These are phyloP conservation scores for Umimayanthus chanpuru DNA, from an alignment of 92 coral and sea anemone genomes.

Conservation along the genomic window DNA sequence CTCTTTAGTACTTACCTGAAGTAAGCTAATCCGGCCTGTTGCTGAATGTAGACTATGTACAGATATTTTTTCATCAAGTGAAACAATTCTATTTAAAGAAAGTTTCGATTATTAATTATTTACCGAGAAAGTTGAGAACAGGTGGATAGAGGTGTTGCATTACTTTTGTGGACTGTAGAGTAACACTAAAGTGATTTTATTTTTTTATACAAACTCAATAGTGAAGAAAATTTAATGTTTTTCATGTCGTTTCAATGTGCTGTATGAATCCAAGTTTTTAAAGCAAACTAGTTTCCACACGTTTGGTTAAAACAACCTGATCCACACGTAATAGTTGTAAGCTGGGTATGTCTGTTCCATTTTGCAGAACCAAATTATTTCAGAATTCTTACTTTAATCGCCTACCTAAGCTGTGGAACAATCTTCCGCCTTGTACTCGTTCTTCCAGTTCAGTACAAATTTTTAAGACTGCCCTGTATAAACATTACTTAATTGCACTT, in stretches of 20 bases:
- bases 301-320: slow-evolving; percentile 10
- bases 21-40: slow-evolving; percentile 10
- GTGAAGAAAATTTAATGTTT: slow-evolving; percentile 12
- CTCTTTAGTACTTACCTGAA: slow-evolving; percentile 1
- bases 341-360: too few relatives aligned
- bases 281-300: slow-evolving; percentile 3
- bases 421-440: too few relatives aligned
- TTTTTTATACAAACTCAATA: slow-evolving; percentile 19
- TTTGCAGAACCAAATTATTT: too few relatives aligned
- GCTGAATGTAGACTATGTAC: not conserved
- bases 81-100: slow-evolving; percentile 5
- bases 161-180: slow-evolving; percentile 20
- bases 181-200: slow-evolving; percentile 1
- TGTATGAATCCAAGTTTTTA: slow-evolving; percentile 10
- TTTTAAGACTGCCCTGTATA: too few relatives aligned
- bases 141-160: slow-evolving; percentile 19
- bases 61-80: not conserved
- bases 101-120: slow-evolving; percentile 7
- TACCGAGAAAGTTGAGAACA: slow-evolving; percentile 3
- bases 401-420: too few relatives aligned
- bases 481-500: too few relatives aligned
- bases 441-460: too few relatives aligned
- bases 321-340: too few relatives aligned
- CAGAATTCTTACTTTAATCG: too few relatives aligned
- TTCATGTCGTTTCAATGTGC: slow-evolving; percentile 11